Conservation (phyloP, 2,797 vertebrate species). For the Picus viridis region DNA sequence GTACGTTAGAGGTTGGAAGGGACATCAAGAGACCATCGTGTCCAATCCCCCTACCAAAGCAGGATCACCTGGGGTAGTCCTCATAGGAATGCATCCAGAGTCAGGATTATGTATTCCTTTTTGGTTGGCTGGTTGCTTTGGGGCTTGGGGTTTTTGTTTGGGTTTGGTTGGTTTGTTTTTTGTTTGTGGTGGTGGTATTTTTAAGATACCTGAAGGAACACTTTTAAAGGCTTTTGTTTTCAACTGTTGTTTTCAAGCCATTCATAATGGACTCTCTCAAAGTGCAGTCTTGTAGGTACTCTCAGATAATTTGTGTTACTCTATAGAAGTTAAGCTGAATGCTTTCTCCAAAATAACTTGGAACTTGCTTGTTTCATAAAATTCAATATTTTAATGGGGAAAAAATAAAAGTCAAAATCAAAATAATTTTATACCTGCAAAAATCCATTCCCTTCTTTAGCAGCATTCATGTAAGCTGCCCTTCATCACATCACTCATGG, state of each 20-base stretch:
- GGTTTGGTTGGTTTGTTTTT: too few relatives aligned
- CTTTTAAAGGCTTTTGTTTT: not conserved
- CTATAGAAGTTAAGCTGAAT: not conserved
- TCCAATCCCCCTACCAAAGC: too few relatives aligned
- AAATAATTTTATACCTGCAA: not conserved
- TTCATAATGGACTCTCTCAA: not conserved
- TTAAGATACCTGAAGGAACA: not conserved
- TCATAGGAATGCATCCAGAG: not conserved
- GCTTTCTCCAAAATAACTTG: not conserved
- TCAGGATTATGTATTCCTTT: accelerated
- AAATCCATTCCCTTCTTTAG: not conserved
- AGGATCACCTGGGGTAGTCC: too few relatives aligned
- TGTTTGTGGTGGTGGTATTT: not conserved
- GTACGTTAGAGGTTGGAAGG: too few relatives aligned
- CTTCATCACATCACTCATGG: not conserved
- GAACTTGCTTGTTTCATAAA: accelerated
- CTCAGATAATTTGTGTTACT: not conserved
- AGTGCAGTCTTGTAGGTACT: not conserved
- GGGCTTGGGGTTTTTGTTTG: too few relatives aligned
- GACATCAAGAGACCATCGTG: too few relatives aligned
- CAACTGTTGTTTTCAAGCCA: not conserved
- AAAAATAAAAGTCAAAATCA: not conserved
- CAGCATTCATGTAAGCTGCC: accelerated
- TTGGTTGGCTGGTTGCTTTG: too few relatives aligned
- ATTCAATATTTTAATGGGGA: not conserved